Conservation (phyloP, 2,797 vertebrate genomes). For the Acridotheres tristis region DNA sequence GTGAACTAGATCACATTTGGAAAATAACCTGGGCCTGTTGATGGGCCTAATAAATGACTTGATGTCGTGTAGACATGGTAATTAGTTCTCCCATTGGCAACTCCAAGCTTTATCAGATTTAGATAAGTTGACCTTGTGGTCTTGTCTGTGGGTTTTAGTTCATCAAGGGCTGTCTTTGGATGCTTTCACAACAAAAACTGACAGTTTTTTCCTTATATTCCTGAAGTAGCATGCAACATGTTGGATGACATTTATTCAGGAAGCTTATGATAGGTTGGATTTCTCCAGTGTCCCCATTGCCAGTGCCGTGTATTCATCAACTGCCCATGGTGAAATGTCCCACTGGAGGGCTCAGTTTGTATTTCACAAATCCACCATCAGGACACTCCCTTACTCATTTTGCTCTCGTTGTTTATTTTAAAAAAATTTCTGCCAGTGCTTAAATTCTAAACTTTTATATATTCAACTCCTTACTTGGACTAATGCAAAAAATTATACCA, state of each 20-base stretch:
- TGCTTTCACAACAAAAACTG: background rate
- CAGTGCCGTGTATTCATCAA: background rate
- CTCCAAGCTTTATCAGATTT: background rate
- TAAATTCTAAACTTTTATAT: conserved; percentile 9
- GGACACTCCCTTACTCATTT: background rate
- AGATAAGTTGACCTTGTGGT: background rate
- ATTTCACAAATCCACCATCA: background rate
- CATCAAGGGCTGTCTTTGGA: background rate
- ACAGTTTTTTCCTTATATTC: background rate
- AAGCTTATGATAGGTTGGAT: background rate
- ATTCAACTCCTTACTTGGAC: background rate
- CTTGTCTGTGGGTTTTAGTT: background rate
- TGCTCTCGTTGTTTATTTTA: background rate
- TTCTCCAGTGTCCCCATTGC: background rate
- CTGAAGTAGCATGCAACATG: background rate
- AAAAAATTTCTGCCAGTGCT: conserved; percentile 9
- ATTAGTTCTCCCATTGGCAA: background rate
- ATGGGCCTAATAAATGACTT: background rate
- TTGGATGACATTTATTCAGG: background rate
- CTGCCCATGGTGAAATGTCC: background rate
- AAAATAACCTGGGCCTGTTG: background rate
- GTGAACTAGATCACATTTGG: background rate
- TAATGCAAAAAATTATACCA: background rate
- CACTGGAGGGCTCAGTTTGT: background rate
- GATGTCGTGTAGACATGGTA: background rate